Evolutionary conservation across 2,113 vertebrate species (phyloP).

Genomic region (Murina feae): DNA sequence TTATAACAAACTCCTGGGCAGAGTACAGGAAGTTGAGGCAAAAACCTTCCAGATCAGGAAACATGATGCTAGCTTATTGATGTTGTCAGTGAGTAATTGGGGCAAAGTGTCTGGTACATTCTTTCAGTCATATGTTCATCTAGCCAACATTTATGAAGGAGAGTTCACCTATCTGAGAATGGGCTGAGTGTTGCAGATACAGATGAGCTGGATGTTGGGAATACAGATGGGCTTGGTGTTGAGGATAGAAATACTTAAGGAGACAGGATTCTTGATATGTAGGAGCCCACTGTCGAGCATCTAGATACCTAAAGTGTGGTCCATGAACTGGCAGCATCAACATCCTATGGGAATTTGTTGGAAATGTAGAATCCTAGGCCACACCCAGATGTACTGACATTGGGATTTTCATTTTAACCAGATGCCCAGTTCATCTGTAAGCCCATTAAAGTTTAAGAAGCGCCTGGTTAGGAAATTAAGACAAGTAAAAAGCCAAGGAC

Average conservation of each 20-base stretch:
- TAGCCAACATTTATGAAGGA: background rate
- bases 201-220: background rate
- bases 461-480: background rate
- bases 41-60: background rate
- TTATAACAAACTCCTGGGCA: background rate
- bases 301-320: background rate
- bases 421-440: background rate
- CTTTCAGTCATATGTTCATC: background rate
- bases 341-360: background rate
- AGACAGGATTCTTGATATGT: background rate
- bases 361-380: background rate
- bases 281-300: background rate
- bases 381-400: background rate
- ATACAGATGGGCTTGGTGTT: background rate
- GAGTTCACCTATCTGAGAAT: background rate
- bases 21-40: background rate
- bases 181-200: background rate
- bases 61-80: background rate
- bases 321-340: background rate
- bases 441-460: background rate
- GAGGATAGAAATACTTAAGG: background rate
- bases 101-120: background rate
- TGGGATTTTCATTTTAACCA: background rate
- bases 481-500: background rate
- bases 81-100: background rate